phyloP scores from a whole-genome alignment of 2,113 vertebrate genomes.

The Nansenia antarctica region DNA sequence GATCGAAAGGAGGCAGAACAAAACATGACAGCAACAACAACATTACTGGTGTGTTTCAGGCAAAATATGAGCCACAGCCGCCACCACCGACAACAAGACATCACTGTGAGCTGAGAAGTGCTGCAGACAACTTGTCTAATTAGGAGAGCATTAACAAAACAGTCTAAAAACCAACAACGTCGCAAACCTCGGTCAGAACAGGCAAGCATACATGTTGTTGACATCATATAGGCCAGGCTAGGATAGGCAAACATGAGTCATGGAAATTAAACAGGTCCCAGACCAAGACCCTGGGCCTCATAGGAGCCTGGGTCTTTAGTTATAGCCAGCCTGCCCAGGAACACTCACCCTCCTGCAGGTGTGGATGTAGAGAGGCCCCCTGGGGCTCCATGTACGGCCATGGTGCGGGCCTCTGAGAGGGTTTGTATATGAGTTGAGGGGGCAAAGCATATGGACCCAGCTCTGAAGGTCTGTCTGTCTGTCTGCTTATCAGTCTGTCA shows the following conservation, averaged over 20 bases:
- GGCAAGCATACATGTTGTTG: slow-evolving; percentile 25
- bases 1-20: slow-evolving; percentile 44
- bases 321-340: slow-evolving; percentile 29
- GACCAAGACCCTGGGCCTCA: slow-evolving; percentile 42
- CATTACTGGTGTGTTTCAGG: slow-evolving; percentile 10
- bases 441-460: not conserved
- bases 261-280: slow-evolving; percentile 49
- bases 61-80: slow-evolving; percentile 23
- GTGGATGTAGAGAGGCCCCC: slow-evolving; percentile 39
- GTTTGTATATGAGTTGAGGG: slow-evolving; percentile 4
- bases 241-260: slow-evolving; percentile 49
- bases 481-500: slow-evolving; percentile 25
- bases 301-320: slow-evolving; percentile 36
- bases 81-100: slow-evolving; percentile 10
- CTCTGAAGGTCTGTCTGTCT: not conserved
- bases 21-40: slow-evolving; percentile 32
- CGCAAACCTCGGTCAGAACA: slow-evolving; percentile 19
- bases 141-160: slow-evolving; percentile 27
- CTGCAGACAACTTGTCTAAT: slow-evolving; percentile 44
- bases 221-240: slow-evolving; percentile 25
- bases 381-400: slow-evolving; percentile 28
- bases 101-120: slow-evolving; percentile 28
- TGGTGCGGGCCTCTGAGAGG: slow-evolving; percentile 6
- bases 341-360: slow-evolving; percentile 47
- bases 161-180: slow-evolving; percentile 42